phyloP scores from a whole-genome alignment of 1,140 invertebrate genomes.

The Cydia amplana region DNA sequence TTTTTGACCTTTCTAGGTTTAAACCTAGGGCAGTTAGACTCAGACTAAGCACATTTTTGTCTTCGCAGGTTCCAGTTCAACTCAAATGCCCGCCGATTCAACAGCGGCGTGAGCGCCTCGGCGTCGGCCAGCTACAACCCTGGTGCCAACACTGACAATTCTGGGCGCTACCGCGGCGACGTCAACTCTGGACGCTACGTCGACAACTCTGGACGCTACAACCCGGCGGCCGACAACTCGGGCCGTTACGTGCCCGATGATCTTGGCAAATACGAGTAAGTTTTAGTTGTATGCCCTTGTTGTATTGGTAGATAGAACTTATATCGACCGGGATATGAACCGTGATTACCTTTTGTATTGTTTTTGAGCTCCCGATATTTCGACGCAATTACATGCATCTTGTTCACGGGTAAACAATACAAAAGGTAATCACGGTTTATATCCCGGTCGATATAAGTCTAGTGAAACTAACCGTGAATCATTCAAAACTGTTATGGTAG shows the following conservation, averaged over 20 bases:
- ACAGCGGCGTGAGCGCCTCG: background rate
- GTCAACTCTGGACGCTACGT: slow-evolving; percentile 47
- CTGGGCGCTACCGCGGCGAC: slow-evolving; percentile 49
- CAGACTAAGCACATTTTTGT: background rate
- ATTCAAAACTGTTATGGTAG: too few relatives aligned
- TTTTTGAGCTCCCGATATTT: too few relatives aligned
- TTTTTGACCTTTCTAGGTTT: background rate
- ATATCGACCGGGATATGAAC: too few relatives aligned
- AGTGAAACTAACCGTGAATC: too few relatives aligned
- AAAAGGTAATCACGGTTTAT: too few relatives aligned
- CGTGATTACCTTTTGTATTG: too few relatives aligned
- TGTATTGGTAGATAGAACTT: too few relatives aligned
- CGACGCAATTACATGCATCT: too few relatives aligned
- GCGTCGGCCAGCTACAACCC: slow-evolving; percentile 43
- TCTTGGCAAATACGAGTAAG: slow-evolving; percentile 65
- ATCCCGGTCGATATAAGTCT: too few relatives aligned
- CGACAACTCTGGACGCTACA: slow-evolving; percentile 49
- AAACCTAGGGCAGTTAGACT: background rate
- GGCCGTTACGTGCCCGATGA: slow-evolving; percentile 65
- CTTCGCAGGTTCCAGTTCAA: background rate
- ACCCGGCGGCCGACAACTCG: slow-evolving; percentile 51
- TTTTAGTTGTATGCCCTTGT: background rate
- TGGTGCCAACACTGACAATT: slow-evolving; percentile 46
- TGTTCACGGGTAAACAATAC: too few relatives aligned
- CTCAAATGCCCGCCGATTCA: background rate